A percentile compares a stretch with the other conserved stretches of the same genome.
phyloP scores from a whole-genome alignment of 2,888 invertebrate genomes.

The Homarus gammarus region DNA sequence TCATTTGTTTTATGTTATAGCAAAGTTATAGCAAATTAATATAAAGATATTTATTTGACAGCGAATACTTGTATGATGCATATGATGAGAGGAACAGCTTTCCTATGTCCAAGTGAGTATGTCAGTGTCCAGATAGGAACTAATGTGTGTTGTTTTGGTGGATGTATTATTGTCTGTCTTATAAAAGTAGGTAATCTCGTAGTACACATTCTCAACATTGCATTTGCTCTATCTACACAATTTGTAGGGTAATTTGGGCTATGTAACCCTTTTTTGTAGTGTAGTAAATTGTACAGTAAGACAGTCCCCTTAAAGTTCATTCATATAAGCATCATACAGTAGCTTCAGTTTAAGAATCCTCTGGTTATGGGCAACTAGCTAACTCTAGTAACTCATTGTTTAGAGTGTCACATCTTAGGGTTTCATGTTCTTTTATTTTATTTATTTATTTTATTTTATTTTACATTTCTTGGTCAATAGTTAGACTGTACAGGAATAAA shows the following conservation, averaged over 20 bases:
- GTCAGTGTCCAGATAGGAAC: slow-evolving; percentile 52
- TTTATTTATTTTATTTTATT: too few species aligned
- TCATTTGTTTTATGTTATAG: background rate
- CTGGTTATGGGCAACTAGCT: background rate
- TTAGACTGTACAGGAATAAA: too few species aligned
- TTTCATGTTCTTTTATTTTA: too few species aligned
- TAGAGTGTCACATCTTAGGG: background rate
- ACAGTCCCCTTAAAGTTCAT: slow-evolving; percentile 17
- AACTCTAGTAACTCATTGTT: slow-evolving; percentile 1
- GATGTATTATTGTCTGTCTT: slow-evolving; percentile 43
- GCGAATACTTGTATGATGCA: slow-evolving; percentile 97
- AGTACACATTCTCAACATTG: slow-evolving; percentile 64
- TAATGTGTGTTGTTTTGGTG: slow-evolving; percentile 64
- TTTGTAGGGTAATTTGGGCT: slow-evolving; percentile 19
- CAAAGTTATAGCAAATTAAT: slow-evolving; percentile 61
- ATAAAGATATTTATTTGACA: slow-evolving; percentile 80
- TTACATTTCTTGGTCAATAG: too few species aligned
- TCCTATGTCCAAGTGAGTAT: slow-evolving; percentile 94
- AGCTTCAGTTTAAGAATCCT: slow-evolving; percentile 1
- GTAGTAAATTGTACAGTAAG: slow-evolving; percentile 3
- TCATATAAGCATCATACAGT: slow-evolving; percentile 51
- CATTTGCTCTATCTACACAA: slow-evolving; percentile 37
- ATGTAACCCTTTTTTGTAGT: slow-evolving; percentile 27
- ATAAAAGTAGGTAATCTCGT: slow-evolving; percentile 55
- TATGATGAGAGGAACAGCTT: slow-evolving; percentile 96